These are phyloP conservation scores for Pelobates cultripes DNA, from an alignment of 2,797 vertebrate genomes.

Conservation along the genomic window DNA sequence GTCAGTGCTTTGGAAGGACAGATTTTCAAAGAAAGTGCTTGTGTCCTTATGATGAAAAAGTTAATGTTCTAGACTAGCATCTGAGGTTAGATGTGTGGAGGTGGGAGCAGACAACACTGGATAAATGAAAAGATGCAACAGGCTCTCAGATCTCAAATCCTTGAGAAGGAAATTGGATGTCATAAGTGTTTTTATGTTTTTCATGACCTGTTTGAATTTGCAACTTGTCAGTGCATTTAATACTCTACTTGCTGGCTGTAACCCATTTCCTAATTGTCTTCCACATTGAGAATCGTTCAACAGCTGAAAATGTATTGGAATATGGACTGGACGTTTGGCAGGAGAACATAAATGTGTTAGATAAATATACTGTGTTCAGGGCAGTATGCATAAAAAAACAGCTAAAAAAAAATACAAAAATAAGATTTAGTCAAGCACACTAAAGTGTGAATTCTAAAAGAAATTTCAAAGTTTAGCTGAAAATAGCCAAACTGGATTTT, in stretches of 20 bases:
- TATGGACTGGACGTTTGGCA: too few species aligned
- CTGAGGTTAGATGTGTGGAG: not conserved
- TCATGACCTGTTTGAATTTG: not conserved
- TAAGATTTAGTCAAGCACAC: too few species aligned
- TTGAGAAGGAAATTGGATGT: slow-evolving; percentile 33
- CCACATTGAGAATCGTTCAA: too few species aligned
- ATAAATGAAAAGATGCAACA: slow-evolving; percentile 26
- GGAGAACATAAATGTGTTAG: too few species aligned
- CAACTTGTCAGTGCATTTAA: not conserved
- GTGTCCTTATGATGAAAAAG: not conserved
- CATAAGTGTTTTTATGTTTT: slow-evolving; percentile 6
- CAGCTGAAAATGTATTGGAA: too few species aligned
- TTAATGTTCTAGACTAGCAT: not conserved
- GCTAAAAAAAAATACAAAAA: too few species aligned
- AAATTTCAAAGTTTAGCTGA: too few species aligned
- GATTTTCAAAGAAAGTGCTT: slow-evolving; percentile 10
- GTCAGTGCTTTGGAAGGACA: not conserved
- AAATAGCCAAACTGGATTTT: too few species aligned
- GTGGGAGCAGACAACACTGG: slow-evolving; percentile 12
- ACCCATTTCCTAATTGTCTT: too few species aligned
- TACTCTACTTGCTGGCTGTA: not conserved
- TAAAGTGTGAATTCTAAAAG: too few species aligned
- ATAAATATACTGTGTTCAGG: too few species aligned
- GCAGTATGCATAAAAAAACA: too few species aligned
- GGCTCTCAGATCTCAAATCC: not conserved